These are phyloP conservation scores for Equus quagga DNA, from an alignment of 2,113 vertebrate genomes.

Conservation along the genomic window DNA sequence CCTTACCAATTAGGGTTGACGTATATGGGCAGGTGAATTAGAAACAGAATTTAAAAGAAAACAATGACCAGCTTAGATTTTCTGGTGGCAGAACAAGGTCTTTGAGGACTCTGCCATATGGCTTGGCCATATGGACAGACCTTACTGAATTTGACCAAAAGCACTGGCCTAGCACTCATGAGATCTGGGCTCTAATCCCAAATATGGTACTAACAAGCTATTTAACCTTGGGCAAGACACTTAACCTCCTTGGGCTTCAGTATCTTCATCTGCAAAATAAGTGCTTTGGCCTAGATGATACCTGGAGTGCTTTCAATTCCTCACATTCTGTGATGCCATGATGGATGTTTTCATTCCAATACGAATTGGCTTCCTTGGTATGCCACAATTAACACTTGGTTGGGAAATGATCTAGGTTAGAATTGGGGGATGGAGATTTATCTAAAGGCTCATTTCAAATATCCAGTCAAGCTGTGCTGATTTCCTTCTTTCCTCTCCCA, in stretches of 20 bases:
- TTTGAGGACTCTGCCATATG: slow-evolving; percentile 6
- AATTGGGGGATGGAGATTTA: not conserved
- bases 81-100: slow-evolving; percentile 10
- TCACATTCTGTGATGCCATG: not conserved
- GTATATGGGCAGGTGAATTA: not conserved
- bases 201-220: slow-evolving; percentile 5
- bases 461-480: not conserved
- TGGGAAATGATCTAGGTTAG: not conserved
- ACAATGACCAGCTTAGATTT: slow-evolving; percentile 36
- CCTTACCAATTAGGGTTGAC: not conserved
- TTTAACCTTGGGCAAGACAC: slow-evolving; percentile 24
- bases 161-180: not conserved
- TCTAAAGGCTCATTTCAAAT: not conserved
- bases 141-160: slow-evolving; percentile 7
- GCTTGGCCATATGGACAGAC: slow-evolving; percentile 9
- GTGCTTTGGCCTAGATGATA: not conserved
- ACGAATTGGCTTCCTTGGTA: not conserved
- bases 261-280: not conserved
- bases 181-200: slow-evolving; percentile 17
- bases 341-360: not conserved
- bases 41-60: slow-evolving; percentile 51
- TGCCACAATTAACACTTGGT: not conserved
- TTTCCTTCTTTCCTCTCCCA: not conserved
- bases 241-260: slow-evolving; percentile 23
- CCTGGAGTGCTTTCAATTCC: not conserved